These are phyloP conservation scores for Sisyra nigra DNA, from an alignment of 2,888 invertebrate genomes.

Conservation along the genomic window DNA sequence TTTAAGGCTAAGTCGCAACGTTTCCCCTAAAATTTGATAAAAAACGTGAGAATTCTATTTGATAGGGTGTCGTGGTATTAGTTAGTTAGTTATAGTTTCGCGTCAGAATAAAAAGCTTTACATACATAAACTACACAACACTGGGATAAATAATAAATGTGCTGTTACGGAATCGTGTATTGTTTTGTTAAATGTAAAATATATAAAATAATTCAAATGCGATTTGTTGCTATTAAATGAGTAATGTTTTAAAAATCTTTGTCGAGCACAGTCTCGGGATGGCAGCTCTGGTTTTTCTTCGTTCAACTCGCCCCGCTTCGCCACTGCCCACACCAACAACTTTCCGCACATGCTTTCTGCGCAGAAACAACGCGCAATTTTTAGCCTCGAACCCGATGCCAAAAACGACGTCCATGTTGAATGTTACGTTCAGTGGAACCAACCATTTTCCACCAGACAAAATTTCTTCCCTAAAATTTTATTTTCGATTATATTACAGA, in stretches of 20 bases:
- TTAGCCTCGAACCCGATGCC: constrained; percentile 5
- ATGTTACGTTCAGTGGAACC: background rate
- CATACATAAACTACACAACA: background rate
- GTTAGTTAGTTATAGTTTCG: background rate
- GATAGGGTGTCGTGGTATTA: too few species aligned
- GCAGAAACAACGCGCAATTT: constrained; percentile 3
- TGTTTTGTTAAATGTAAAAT: too few species aligned
- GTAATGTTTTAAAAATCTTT: constrained; percentile 1
- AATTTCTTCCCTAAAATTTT: background rate
- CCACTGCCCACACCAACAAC: too few species aligned
- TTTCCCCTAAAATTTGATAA: constrained; percentile 1
- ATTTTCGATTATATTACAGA: background rate
- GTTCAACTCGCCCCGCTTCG: too few species aligned
- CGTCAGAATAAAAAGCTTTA: background rate
- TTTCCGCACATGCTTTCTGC: constrained; percentile 4
- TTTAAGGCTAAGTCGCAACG: too few species aligned
- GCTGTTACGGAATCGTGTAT: too few species aligned
- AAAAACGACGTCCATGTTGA: background rate
- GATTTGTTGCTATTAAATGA: background rate
- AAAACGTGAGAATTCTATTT: background rate
- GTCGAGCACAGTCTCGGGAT: constrained; percentile 1
- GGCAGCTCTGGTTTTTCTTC: constrained; percentile 2
- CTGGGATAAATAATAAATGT: background rate
- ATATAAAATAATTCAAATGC: background rate
- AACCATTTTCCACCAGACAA: background rate